These are phyloP conservation scores for Monopterus albus DNA, from an alignment of 2,113 vertebrate species.

Conservation along the genomic window DNA sequence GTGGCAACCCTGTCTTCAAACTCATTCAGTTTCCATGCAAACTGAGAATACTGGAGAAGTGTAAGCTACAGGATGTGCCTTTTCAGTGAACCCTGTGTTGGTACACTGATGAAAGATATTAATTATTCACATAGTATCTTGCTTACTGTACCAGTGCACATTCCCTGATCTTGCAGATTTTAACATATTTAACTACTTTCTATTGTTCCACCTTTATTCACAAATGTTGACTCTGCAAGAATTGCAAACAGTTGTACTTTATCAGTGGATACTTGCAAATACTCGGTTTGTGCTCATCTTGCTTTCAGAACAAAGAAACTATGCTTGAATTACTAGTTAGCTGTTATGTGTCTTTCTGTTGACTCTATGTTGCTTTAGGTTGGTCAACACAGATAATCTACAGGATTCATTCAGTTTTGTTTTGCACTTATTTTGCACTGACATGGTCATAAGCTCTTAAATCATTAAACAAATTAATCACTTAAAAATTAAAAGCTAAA, in stretches of 20 bases:
- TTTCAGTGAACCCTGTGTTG: conserved; percentile 29
- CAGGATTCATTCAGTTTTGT: neutral
- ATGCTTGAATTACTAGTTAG: conserved; percentile 29
- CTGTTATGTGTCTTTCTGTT: conserved; percentile 37
- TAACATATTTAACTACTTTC: conserved; percentile 36
- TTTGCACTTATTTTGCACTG: neutral
- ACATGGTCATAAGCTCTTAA: neutral
- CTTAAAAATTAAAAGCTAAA: neutral
- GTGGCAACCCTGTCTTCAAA: conserved; percentile 12
- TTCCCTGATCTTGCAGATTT: conserved; percentile 57
- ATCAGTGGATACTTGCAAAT: conserved; percentile 10
- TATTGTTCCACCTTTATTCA: conserved; percentile 48
- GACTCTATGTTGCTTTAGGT: conserved; percentile 26
- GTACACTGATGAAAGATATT: conserved; percentile 48
- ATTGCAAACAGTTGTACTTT: conserved; percentile 24
- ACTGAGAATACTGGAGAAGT: conserved; percentile 10
- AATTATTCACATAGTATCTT: conserved; percentile 56
- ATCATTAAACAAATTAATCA: neutral
- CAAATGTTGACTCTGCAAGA: conserved; percentile 51
- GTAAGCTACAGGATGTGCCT: conserved; percentile 1
- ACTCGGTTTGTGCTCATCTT: conserved; percentile 25
- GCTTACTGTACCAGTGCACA: conserved; percentile 34
- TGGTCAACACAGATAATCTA: conserved; percentile 13
- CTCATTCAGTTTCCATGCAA: conserved; percentile 17
- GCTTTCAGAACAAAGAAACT: conserved; percentile 35